phyloP scores from a whole-genome alignment of 2,113 vertebrate genomes.

The Hippocampus mohnikei region DNA sequence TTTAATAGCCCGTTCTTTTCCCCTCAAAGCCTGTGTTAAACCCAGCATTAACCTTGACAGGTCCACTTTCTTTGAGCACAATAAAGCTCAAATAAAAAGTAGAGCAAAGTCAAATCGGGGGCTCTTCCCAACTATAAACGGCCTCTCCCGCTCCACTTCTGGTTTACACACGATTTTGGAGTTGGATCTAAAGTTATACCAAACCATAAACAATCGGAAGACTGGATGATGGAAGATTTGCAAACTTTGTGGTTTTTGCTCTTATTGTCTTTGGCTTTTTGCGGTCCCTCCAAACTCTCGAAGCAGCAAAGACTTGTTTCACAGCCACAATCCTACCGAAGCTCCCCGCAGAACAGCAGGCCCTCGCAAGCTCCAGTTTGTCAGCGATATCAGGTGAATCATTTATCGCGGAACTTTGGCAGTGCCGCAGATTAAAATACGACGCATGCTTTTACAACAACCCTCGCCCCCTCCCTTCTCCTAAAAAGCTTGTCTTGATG shows the following conservation, averaged over 20 bases:
- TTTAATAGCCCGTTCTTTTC: background rate
- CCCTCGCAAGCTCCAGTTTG: background rate
- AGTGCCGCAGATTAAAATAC: conserved; percentile 16
- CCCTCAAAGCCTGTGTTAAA: background rate
- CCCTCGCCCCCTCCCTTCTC: conserved; percentile 11
- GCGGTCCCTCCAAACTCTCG: conserved; percentile 18
- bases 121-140: background rate
- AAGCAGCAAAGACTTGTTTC: conserved; percentile 3
- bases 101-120: background rate
- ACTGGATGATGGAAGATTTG: no score
- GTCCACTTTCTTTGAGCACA: background rate
- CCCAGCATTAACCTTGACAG: background rate
- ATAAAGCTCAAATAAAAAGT: background rate
- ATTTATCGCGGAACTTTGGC: background rate
- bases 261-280: conserved; percentile 33
- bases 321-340: conserved; percentile 15
- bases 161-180: background rate
- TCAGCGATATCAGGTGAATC: background rate
- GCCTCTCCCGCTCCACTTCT: background rate
- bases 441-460: conserved; percentile 6
- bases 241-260: conserved; percentile 1
- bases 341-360: background rate
- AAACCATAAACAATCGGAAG: no score
- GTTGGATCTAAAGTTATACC: background rate
- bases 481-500: conserved; percentile 39